Percentiles rank a stretch among this genome's conserved stretches.
These are phyloP conservation scores for Notolepis coatsorum DNA, from an alignment of 2,797 vertebrate genomes.

Conservation along the genomic window DNA sequence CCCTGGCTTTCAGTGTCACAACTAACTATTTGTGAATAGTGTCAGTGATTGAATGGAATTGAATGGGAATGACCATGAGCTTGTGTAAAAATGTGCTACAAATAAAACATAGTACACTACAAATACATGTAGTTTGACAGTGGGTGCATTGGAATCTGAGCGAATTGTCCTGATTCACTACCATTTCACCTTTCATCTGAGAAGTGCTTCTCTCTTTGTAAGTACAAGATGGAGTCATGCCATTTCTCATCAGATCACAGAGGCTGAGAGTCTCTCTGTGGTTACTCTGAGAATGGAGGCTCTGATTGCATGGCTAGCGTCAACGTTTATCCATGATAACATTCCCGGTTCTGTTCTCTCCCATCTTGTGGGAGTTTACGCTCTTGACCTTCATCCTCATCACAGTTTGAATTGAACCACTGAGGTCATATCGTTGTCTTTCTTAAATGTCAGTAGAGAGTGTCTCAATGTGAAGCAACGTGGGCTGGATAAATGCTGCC, in stretches of 20 bases:
- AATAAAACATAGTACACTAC: too few species aligned
- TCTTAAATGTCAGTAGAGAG: conserved; percentile 70
- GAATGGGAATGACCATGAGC: conserved; percentile 42
- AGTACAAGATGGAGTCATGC: background rate
- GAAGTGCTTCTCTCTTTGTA: conserved; percentile 18
- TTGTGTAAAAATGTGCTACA: too few species aligned
- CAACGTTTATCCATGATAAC: conserved; percentile 37
- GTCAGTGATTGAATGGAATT: conserved; percentile 12
- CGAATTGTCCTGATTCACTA: conserved; percentile 24
- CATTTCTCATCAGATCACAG: conserved; percentile 1
- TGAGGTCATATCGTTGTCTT: conserved; percentile 55
- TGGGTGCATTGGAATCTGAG: conserved; percentile 8
- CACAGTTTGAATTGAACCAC: conserved; percentile 26
- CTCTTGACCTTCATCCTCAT: conserved; percentile 60
- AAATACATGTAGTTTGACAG: conserved; percentile 22
- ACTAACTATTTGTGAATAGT: conserved; percentile 24
- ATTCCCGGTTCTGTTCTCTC: background rate
- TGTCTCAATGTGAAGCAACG: conserved; percentile 45
- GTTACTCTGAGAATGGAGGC: conserved; percentile 8
- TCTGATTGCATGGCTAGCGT: conserved; percentile 36
- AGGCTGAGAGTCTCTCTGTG: too few species aligned
- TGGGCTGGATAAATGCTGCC: conserved; percentile 46
- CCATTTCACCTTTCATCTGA: conserved; percentile 39
- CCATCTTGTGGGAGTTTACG: conserved; percentile 22
- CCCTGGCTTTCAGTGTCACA: conserved; percentile 7